These are phyloP conservation scores for Frieseomelitta varia DNA, from an alignment of 1,140 invertebrate genomes.

Conservation along the genomic window DNA sequence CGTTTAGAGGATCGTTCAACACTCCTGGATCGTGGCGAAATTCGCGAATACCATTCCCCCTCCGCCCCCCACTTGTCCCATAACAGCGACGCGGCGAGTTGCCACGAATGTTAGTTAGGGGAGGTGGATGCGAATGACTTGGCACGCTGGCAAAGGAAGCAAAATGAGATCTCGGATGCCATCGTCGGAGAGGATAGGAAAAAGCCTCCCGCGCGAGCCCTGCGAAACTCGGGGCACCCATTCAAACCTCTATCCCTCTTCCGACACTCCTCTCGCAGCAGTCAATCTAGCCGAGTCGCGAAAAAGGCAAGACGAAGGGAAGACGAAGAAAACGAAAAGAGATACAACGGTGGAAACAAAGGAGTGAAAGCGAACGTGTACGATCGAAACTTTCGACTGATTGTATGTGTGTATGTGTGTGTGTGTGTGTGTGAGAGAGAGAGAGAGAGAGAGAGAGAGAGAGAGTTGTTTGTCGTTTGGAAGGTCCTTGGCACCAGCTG, in stretches of 20 bases:
- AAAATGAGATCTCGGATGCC: slow-evolving; percentile 41
- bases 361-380: background rate
- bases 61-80: no score
- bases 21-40: slow-evolving; percentile 18
- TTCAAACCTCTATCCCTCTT: slow-evolving; percentile 10
- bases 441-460: no score
- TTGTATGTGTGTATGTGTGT: no score
- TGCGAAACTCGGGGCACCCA: slow-evolving; percentile 16
- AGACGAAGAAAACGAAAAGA: background rate
- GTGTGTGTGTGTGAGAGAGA: no score
- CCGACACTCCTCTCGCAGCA: background rate
- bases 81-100: background rate
- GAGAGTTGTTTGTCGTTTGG: background rate
- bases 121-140: slow-evolving; percentile 28
- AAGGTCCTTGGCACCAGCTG: slow-evolving; percentile 42
- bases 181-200: slow-evolving; percentile 16
- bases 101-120: background rate
- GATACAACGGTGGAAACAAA: background rate
- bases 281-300: background rate
- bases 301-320: background rate
- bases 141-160: slow-evolving; percentile 36
- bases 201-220: background rate
- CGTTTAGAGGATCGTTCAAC: background rate
- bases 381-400: no score
- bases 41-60: slow-evolving; percentile 18